phyloP scores from a whole-genome alignment of 2,888 invertebrate species.

The Thelaira solivaga region DNA sequence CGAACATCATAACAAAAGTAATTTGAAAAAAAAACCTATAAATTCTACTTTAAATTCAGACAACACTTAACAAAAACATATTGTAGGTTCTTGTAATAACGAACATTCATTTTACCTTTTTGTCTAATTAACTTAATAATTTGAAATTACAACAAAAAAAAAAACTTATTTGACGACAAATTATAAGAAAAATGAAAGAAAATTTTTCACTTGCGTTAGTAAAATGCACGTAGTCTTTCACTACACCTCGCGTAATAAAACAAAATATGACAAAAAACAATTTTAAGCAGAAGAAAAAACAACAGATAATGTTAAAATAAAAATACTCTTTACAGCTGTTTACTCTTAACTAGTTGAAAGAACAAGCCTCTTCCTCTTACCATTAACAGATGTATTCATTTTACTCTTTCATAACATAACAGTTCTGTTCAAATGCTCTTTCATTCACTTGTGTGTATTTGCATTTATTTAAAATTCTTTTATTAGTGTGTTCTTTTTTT shows the following conservation, averaged over 20 bases:
- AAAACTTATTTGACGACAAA: constrained; percentile 14
- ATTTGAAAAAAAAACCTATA: constrained; percentile 7
- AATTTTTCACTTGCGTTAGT: constrained; percentile 51
- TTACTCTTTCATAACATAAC: constrained; percentile 45
- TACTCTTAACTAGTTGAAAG: constrained; percentile 11
- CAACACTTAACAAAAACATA: not conserved
- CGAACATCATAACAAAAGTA: constrained; percentile 33
- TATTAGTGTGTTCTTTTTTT: constrained; percentile 17
- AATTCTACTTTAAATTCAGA: not conserved
- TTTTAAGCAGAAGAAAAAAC: constrained; percentile 20
- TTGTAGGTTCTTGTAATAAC: not conserved
- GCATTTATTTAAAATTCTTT: constrained; percentile 46
- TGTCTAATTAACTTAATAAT: no score
- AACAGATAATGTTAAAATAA: constrained; percentile 29
- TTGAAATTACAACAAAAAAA: no score
- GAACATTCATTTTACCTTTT: not conserved
- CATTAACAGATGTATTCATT: not conserved
- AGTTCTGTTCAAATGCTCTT: constrained; percentile 36
- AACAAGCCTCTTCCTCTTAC: not conserved
- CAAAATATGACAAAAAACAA: constrained; percentile 52
- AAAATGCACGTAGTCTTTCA: constrained; percentile 55
- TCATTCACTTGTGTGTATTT: not conserved
- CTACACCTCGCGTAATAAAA: constrained; percentile 56
- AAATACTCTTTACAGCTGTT: constrained; percentile 10
- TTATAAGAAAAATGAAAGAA: constrained; percentile 42